Base-by-base conservation (phyloP, 1,140 invertebrate species). In the Zaprionus tsacasi region DNA sequence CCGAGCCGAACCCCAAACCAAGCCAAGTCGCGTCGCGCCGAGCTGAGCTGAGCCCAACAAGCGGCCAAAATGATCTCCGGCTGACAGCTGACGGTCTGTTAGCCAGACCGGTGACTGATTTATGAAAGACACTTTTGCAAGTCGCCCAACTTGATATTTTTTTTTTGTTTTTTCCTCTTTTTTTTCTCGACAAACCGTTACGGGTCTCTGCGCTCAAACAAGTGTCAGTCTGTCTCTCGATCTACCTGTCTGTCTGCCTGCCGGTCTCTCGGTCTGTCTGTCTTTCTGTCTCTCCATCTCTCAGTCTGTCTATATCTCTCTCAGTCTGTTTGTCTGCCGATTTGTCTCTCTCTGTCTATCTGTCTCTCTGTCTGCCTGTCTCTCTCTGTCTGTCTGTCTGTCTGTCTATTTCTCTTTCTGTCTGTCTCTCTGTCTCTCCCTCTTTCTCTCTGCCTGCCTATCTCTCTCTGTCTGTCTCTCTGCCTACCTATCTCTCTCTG, bases 51-150 rank as follows among this genome's bases (percentile, higher is more conserved):
- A 63, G 38, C 54, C 68, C 59, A 64, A 52, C 59, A 64, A 52
- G 59, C 70, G 55, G 36, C 70, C 72, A 57, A 75, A 75, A 70
- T 75, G 72, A 75, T 75, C 72, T 75, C 36, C 59, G 56, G 48
- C 75, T 73, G 70, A 77, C 70, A 73, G 70, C 75, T 73, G 74
- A 76, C 74, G 74, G 21, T 21, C 55, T 70, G 70, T 52, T 66
- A 65, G 61, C 45, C 63, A 57, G 64, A 68, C 61, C 70, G 70
- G 56, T 77, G 75, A 77, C 75, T 77, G 75, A 77, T 77, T 77
- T 77, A 77, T 77, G 75, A 73, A 77, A 75, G 75, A 77, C 75
- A 77, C 75, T 77, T 73, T 77, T 77, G 75, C 75, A 77, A 77
- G 75, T 77, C 75, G 75, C 75, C 75, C 75, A 73, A 77, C 75